These are phyloP conservation scores for Danio choprae DNA, from an alignment of 2,797 vertebrate species.

Conservation along the genomic window DNA sequence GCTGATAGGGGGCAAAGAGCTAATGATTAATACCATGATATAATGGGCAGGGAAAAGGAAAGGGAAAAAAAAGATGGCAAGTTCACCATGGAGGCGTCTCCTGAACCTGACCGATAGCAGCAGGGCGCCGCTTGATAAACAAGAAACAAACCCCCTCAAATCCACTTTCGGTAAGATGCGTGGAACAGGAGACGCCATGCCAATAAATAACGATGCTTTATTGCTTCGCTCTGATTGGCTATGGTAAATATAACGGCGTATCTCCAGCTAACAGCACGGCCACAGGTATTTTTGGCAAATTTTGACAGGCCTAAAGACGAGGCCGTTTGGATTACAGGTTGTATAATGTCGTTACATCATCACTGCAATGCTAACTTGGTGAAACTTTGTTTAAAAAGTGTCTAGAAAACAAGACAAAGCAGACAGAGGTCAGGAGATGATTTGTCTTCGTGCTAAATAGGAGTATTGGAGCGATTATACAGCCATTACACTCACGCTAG, in stretches of 20 bases:
- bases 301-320: constrained; percentile 61
- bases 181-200: constrained; percentile 59
- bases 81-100: constrained; percentile 70
- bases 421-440: neutral
- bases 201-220: constrained; percentile 67
- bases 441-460: constrained; percentile 25
- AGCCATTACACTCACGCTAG: neutral
- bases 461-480: constrained; percentile 9
- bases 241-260: constrained; percentile 58
- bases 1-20: constrained; percentile 83
- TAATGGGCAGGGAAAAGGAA: constrained; percentile 70
- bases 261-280: constrained; percentile 58
- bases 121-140: constrained; percentile 62
- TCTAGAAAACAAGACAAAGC: constrained; percentile 25
- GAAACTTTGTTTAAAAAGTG: constrained; percentile 52
- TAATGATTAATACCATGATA: constrained; percentile 85
- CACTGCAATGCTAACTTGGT: constrained; percentile 45
- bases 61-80: constrained; percentile 75
- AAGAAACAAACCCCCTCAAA: constrained; percentile 63
- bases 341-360: constrained; percentile 61
- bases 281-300: constrained; percentile 61
- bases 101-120: constrained; percentile 79
- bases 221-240: constrained; percentile 59
- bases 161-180: constrained; percentile 68
- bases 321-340: constrained; percentile 60